Base-by-base conservation (phyloP, 1,140 invertebrate genomes). In the Lepidurus apus region DNA sequence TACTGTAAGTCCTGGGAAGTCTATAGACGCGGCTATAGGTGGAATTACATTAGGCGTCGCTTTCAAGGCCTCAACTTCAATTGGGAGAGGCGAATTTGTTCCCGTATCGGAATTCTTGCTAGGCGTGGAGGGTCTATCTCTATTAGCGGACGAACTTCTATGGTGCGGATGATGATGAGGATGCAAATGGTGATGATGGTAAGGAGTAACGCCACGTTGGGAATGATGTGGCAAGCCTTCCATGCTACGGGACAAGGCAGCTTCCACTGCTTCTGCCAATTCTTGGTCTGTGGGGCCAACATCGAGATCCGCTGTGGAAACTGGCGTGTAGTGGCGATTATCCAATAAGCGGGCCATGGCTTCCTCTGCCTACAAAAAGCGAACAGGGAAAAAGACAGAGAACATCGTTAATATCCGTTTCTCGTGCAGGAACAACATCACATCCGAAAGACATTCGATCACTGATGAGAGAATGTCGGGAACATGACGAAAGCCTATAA, bases 231-330 rank as follows among this genome's bases (percentile, higher is more conserved):
- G 53, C 53, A 65, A 65, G 53, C 53, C 53, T 21, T 65, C 53
- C 53, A 65, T n/a, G 53, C 53, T 65, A 65, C 53, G 53, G 53
- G 17, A 65, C 21, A 65, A 65, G 17, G 53, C 53, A 65, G 21
- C 53, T 65, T 65, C 53, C 53, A 65, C 21, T 0, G 53, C 53
- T 7, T 65, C 21, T 7, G 53, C 53, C 53, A 65, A 21, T n/a
- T 65, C 53, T 11, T 65, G 53, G 1, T 65, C 53, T 7, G 53
- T 65, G 53, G 21, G 17, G 53, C 21, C 53, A 65, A 21, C 53
- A 65, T 65, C 53, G 17, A 65, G 53, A 65, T 65, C 53, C 17
- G 53, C 53, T 7, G 53, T 65, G 53, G 53, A 65, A 21, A 65
- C n/a, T 13, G 53, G 53, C n/a, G 53, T 65, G 53, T 65, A 65